Conservation (phyloP, 2,888 invertebrate species). For the Euproctis similis region DNA sequence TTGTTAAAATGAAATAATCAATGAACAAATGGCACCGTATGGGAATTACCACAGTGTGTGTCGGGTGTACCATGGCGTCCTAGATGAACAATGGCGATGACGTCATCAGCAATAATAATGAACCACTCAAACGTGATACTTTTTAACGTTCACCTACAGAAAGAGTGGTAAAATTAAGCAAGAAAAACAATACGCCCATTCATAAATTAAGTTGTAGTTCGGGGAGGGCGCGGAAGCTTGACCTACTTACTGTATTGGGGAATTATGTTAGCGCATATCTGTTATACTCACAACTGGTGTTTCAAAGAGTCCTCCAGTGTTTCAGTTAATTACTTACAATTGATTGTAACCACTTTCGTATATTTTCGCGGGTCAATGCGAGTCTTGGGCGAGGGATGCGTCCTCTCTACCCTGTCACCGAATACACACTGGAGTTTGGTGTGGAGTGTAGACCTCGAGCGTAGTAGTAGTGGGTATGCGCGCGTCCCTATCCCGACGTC, state of each 20-base stretch:
- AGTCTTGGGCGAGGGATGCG: conserved; percentile 33
- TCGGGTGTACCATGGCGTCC: conserved; percentile 30
- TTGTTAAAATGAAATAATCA: conserved; percentile 14
- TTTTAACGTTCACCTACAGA: not conserved
- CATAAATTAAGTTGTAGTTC: conserved; percentile 50
- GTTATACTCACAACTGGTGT: conserved; percentile 56
- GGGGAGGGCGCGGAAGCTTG: conserved; percentile 65
- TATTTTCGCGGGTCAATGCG: conserved; percentile 43
- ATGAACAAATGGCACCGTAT: conserved; percentile 17
- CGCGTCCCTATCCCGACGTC: conserved; percentile 70
- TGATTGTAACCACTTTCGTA: conserved; percentile 28
- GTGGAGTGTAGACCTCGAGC: conserved; percentile 18
- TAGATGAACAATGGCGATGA: conserved; percentile 25
- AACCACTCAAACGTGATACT: conserved; percentile 3
- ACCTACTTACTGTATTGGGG: conserved; percentile 50
- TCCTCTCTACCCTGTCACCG: conserved; percentile 45
- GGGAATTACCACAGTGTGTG: conserved; percentile 28
- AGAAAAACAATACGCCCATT: conserved; percentile 48
- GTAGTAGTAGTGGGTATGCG: conserved; percentile 57
- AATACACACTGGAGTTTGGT: conserved; percentile 59
- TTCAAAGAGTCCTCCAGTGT: conserved; percentile 57
- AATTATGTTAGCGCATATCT: conserved; percentile 17
- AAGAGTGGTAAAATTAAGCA: conserved; percentile 16
- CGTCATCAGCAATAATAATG: conserved; percentile 21
- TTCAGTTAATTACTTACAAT: conserved; percentile 28